Base-by-base conservation (phyloP, 2,888 invertebrate genomes). In the Parascotia fuliginaria region DNA sequence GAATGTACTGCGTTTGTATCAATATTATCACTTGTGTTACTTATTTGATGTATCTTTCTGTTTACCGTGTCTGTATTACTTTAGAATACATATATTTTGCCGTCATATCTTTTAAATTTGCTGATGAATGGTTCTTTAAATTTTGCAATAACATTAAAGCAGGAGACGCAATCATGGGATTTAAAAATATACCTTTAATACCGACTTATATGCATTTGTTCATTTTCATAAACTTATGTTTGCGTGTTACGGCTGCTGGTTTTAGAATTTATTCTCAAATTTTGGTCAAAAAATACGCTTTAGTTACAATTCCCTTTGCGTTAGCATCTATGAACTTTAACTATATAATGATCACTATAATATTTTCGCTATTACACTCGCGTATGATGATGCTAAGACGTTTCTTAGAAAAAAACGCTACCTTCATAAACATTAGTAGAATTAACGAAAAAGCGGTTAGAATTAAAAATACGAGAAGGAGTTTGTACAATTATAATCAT, bases 291-390 rank as follows among this genome's bases (percentile, higher is more conserved):
- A 6, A 6, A 24, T 24, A 6, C 24, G 4, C 24, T n/a, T n/a
- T n/a, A n/a, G n/a, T n/a, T n/a, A n/a, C n/a, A n/a, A n/a, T n/a
- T n/a, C n/a, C n/a, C 0, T 12, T 19, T 16, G 16, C 11, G 13
- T 7, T 9, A 6, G 1, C 22, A 12, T 22, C 32, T 22, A 32
- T 24, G 15, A 22, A 42, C 27, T 34, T 14, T 1, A 27, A 33
- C 13, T 27, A 42, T 9, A 27, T 34, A 9, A 9, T 22, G 2
- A 11, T 19, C 0, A n/a, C 28, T 9, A 40, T 46, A 6, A 34
- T 41, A 19, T 47, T 47, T 29, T 47, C 46, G n/a, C 13, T 41
- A 16, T 5, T 47, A 5, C 46, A 47, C 4, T n/a, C n/a, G 29
- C 40, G 46, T 1, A 16, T 47, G 9, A 36, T 9, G 1, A n/a